Percentiles rank a stretch among this genome's conserved stretches.
Evolutionary conservation across 2,113 vertebrate genomes (phyloP).

Genomic region (Ramphastos sulfuratus): DNA sequence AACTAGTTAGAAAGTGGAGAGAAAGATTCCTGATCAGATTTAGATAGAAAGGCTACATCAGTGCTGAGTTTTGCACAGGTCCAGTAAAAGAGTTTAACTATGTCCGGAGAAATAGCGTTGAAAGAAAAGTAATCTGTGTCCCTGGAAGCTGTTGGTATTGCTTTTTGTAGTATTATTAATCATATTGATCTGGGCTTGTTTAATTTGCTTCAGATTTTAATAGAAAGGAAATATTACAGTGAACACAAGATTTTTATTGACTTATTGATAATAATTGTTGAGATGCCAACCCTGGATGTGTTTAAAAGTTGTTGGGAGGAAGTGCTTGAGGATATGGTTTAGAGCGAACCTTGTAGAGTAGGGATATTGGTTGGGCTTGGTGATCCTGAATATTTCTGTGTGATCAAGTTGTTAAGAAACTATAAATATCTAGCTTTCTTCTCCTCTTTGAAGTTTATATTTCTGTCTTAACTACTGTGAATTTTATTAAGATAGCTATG

Average conservation of each 20-base stretch:
- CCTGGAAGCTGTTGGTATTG: neutral
- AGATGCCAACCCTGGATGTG: too few species aligned
- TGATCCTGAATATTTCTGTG: too few species aligned
- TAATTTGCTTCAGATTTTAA: neutral
- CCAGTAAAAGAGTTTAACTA: neutral
- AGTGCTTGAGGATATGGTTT: too few species aligned
- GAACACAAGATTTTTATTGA: neutral
- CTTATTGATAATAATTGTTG: neutral
- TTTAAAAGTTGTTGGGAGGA: too few species aligned
- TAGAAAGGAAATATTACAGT: neutral
- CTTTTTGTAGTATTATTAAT: neutral
- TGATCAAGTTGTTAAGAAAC: neutral
- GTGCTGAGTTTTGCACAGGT: neutral
- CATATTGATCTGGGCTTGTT: neutral
- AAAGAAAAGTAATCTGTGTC: neutral
- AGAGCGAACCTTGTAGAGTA: too few species aligned
- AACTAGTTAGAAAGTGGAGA: neutral
- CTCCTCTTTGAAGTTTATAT: neutral
- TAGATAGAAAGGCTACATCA: neutral
- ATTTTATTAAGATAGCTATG: neutral
- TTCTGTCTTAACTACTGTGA: neutral
- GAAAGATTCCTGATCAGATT: neutral
- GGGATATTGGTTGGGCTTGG: too few species aligned
- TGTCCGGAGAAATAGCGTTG: neutral
- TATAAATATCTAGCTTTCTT: neutral